These are phyloP conservation scores for Meandrusa payeni DNA, from an alignment of 2,888 invertebrate genomes.

Conservation along the genomic window DNA sequence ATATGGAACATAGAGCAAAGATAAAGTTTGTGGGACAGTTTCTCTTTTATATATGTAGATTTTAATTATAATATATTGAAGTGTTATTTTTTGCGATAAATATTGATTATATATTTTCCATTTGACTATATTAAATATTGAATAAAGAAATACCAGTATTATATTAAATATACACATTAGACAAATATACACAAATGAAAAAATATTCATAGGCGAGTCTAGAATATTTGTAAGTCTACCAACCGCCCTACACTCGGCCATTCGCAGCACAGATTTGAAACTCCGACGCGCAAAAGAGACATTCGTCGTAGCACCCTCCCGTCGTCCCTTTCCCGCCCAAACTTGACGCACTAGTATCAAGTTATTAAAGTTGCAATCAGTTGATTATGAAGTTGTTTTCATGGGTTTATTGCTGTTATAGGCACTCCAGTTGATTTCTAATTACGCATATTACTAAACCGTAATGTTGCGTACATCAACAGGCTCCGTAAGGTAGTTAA, in stretches of 20 bases:
- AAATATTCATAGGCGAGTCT: no score
- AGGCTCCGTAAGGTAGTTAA: background rate
- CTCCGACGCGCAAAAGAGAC: slow-evolving; percentile 46
- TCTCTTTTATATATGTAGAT: no score
- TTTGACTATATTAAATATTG: no score
- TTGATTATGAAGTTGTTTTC: slow-evolving; percentile 65
- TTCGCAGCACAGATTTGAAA: slow-evolving; percentile 64
- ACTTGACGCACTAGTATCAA: slow-evolving; percentile 44
- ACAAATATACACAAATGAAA: no score
- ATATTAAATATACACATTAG: no score
- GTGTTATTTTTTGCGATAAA: no score
- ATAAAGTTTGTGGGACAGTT: no score
- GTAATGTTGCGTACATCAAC: slow-evolving; percentile 2
- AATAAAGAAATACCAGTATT: no score
- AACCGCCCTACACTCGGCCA: slow-evolving; percentile 59
- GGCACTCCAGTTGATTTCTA: slow-evolving; percentile 54
- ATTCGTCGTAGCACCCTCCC: slow-evolving; percentile 25
- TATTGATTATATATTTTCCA: no score
- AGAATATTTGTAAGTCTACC: slow-evolving; percentile 40
- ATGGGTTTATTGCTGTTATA: slow-evolving; percentile 58
- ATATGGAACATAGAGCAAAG: no score
- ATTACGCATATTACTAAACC: slow-evolving; percentile 41
- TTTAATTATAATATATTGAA: no score
- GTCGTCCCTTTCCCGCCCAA: slow-evolving; percentile 44
- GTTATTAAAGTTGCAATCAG: slow-evolving; percentile 73